Base-by-base conservation (phyloP, 2,888 invertebrate species). In the Bellardia bayeri region DNA sequence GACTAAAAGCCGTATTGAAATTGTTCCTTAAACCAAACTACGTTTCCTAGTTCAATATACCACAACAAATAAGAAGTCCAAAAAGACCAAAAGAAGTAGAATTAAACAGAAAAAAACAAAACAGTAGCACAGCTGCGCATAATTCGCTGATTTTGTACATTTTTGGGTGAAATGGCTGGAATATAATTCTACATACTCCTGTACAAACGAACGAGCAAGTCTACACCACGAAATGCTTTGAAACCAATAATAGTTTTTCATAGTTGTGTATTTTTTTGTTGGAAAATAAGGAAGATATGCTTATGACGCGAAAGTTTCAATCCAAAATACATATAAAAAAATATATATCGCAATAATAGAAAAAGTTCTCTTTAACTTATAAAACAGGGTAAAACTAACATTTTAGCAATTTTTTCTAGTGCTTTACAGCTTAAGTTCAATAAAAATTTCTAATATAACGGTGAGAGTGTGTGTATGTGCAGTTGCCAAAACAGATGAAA, bases 101-200 rank as follows among this genome's bases (percentile, higher is more conserved):
- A 49, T 58, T 66, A 9, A 54, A 37, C 42, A 49, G 13, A 54
- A 37, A 51, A 49, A 76, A 66, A 66, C 54, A 54, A 81, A 81
- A 74, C 86, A 75, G 87, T 87, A 85, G 87, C 87, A 87, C 87
- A 87, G 87, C 87, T 87, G 87, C 85, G 87, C 87, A 87, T 87
- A 87, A 87, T 87, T 87, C 87, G 87, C 79, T 87, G 87, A 87
- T 87, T 87, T 87, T 85, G 87, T 85, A 87, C 74, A 79, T 87
- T 87, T 87, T 87, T 87, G 87, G 87, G 58, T 85, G 85, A 87
- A 85, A 82, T 87, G 82, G 75, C 69, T 85, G 85, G 64, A 63
- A 81, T 66, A 82, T 76, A 82, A 83, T 83, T 83, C 76, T 82
- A 82, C 78, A 74, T 23, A 64, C 69, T 79, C 30, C 16, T 69